Conservation (phyloP, 2,113 vertebrate species). For the Ardeotis arabs region DNA sequence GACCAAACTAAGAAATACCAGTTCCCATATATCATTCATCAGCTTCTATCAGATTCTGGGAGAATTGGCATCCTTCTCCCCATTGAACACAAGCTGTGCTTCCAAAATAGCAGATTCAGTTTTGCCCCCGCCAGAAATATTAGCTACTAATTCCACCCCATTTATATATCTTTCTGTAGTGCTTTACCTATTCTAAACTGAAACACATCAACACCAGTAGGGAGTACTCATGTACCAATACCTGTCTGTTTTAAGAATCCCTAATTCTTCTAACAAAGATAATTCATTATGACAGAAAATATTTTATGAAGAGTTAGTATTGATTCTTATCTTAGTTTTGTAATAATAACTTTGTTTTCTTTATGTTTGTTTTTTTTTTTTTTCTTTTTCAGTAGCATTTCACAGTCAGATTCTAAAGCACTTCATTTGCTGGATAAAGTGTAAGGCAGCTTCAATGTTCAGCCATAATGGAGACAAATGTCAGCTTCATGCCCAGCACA, state of each 20-base stretch:
- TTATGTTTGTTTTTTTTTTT: not conserved
- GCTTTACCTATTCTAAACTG: not conserved
- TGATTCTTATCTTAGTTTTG: not conserved
- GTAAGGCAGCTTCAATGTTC: constrained; percentile 72
- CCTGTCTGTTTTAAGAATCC: not conserved
- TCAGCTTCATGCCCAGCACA: constrained; percentile 64
- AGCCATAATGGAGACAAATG: constrained; percentile 79
- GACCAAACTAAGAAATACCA: not conserved
- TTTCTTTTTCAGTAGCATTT: not conserved
- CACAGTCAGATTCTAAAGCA: constrained; percentile 72
- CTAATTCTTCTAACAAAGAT: not conserved
- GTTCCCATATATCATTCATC: not conserved
- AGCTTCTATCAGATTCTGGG: not conserved
- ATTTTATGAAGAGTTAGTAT: not conserved
- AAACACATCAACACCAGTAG: not conserved
- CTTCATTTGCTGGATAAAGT: constrained; percentile 81
- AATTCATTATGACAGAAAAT: not conserved
- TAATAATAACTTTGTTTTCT: not conserved
- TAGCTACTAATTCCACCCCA: not conserved
- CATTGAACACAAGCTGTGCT: not conserved
- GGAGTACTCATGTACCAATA: not conserved
- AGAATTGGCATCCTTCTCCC: not conserved
- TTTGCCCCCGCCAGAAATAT: not conserved
- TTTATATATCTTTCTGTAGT: not conserved
- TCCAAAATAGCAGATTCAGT: not conserved